Percentiles rank a stretch among this genome's conserved stretches.
Conservation (phyloP, 2,113 vertebrate species). For the Mesitornis unicolor region DNA sequence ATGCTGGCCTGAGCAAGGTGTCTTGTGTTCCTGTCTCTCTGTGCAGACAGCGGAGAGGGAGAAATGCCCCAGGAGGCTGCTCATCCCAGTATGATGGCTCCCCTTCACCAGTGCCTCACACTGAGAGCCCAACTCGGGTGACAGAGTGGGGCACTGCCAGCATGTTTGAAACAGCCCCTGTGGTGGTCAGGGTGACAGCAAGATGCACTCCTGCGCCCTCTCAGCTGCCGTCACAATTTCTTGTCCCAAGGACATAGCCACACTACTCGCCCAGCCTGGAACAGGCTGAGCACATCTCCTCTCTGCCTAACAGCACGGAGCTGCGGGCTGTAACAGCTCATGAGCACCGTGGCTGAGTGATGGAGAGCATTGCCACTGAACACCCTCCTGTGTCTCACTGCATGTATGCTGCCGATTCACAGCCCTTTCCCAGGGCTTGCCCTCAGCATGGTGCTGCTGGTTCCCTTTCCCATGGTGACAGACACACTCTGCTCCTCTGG, state of each 20-base stretch:
- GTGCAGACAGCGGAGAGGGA: background rate
- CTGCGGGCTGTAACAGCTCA: background rate
- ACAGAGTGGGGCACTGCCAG: background rate
- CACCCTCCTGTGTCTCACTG: background rate
- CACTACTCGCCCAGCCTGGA: background rate
- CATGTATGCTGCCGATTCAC: background rate
- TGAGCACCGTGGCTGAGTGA: background rate
- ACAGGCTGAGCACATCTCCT: background rate
- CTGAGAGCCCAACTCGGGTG: fast-evolving
- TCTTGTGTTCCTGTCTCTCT: background rate
- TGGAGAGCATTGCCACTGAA: background rate
- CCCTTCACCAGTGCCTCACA: background rate
- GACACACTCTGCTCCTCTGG: background rate
- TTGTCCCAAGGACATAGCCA: background rate
- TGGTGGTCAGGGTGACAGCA: background rate
- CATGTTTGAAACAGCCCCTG: background rate
- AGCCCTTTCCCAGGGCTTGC: background rate
- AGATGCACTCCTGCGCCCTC: background rate
- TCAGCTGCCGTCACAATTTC: background rate
- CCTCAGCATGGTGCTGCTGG: background rate
- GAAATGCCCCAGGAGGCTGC: background rate
- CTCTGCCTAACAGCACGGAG: background rate
- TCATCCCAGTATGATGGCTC: background rate
- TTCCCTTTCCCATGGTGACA: background rate
- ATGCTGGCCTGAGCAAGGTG: background rate